Evolutionary conservation across 2,797 vertebrate genomes (phyloP).

Genomic region (Paedocypris micromegethes): DNA sequence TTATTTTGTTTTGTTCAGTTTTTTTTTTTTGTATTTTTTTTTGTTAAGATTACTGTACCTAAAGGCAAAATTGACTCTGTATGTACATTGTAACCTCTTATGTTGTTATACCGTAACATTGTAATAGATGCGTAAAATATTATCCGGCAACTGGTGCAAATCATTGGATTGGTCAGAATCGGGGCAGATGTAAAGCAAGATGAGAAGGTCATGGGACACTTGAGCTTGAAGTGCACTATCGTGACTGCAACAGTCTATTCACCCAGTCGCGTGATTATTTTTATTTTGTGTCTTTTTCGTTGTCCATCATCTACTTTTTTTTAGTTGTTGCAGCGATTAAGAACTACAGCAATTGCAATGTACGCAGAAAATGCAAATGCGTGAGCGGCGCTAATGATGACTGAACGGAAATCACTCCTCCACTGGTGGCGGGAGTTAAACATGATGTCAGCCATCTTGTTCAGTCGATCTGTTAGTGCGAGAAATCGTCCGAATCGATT

Average conservation of each 20-base stretch:
- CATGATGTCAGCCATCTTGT: constrained; percentile 50
- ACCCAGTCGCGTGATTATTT: constrained; percentile 30
- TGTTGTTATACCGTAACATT: constrained; percentile 75
- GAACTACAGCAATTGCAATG: constrained; percentile 13
- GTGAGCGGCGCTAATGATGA: constrained; percentile 44
- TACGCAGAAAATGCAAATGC: too few species aligned
- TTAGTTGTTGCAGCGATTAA: too few species aligned
- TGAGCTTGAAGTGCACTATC: constrained; percentile 35
- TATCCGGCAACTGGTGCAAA: constrained; percentile 76
- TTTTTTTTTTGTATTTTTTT: constrained; percentile 50
- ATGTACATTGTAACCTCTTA: constrained; percentile 89
- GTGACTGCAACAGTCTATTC: constrained; percentile 28
- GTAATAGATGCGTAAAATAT: constrained; percentile 81
- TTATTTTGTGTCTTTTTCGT: constrained; percentile 22
- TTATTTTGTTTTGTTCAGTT: constrained; percentile 24
- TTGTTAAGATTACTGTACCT: constrained; percentile 90
- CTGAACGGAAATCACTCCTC: constrained; percentile 45
- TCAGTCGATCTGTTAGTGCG: constrained; percentile 34
- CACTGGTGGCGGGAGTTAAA: constrained; percentile 43
- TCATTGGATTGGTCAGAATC: constrained; percentile 65
- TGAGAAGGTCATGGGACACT: constrained; percentile 57
- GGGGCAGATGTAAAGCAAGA: constrained; percentile 54
- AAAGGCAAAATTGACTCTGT: constrained; percentile 82
- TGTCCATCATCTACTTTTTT: constrained; percentile 11
- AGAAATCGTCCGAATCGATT: constrained; percentile 39